Percentiles rank a stretch among this genome's conserved stretches.
These are phyloP conservation scores for Hippocampus abdominalis DNA, from an alignment of 2,113 vertebrate genomes.

Conservation along the genomic window DNA sequence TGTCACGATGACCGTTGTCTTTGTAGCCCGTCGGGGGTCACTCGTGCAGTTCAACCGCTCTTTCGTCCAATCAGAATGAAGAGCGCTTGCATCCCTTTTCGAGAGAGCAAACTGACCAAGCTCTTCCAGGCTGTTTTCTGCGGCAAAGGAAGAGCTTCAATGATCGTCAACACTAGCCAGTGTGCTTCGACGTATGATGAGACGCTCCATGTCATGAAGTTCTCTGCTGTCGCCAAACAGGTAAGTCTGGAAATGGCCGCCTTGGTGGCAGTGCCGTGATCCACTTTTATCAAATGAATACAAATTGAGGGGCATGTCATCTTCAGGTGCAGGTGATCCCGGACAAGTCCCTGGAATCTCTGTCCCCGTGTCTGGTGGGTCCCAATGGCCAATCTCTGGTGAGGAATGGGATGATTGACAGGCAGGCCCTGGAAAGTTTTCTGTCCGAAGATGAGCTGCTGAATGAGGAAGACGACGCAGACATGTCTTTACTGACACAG, in stretches of 20 bases:
- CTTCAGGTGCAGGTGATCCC: constrained; percentile 80
- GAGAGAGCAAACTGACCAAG: constrained; percentile 89
- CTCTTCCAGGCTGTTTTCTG: constrained; percentile 85
- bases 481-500: constrained; percentile 79
- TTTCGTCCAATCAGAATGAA: constrained; percentile 46
- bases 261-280: no score
- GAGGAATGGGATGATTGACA: constrained; percentile 57
- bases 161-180: constrained; percentile 88
- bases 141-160: constrained; percentile 81
- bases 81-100: constrained; percentile 76
- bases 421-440: constrained; percentile 57
- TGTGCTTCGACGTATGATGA: constrained; percentile 84
- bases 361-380: constrained; percentile 66
- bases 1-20: neutral
- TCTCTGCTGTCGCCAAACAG: constrained; percentile 85
- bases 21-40: neutral
- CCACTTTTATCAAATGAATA: neutral
- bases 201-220: constrained; percentile 87
- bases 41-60: neutral
- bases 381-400: constrained; percentile 64
- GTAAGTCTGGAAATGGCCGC: constrained; percentile 42
- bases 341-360: constrained; percentile 62
- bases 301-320: neutral
- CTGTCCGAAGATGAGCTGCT: constrained; percentile 69
- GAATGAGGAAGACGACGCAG: constrained; percentile 77